phyloP scores from a whole-genome alignment of 23 tunicate genomes.

The Clavelina lepadiformis region DNA sequence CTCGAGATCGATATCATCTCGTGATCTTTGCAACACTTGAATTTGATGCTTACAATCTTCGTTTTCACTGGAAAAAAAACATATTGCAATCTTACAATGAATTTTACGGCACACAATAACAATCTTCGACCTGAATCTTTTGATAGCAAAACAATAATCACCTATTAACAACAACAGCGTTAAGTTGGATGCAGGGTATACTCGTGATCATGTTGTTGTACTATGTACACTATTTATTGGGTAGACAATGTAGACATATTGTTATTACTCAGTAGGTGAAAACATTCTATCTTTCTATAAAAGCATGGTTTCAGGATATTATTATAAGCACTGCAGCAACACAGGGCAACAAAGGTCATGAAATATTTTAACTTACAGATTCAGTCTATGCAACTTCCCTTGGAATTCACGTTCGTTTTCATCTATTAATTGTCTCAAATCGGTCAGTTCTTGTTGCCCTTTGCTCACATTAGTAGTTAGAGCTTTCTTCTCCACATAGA shows the following conservation, averaged over 20 bases:
- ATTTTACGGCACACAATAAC: too few relatives aligned
- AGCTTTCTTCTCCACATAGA: constrained; percentile 16
- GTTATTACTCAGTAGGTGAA: too few relatives aligned
- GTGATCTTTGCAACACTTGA: neutral
- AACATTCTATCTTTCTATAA: too few relatives aligned
- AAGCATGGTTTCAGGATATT: too few relatives aligned
- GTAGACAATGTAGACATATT: neutral
- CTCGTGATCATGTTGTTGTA: neutral
- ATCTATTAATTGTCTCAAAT: neutral
- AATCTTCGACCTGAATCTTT: too few relatives aligned
- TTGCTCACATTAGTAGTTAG: constrained; percentile 5
- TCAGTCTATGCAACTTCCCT: neutral
- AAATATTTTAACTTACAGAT: too few relatives aligned
- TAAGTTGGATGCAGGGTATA: neutral
- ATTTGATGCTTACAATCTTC: constrained; percentile 15
- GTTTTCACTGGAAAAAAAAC: constrained; percentile 20
- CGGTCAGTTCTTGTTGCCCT: neutral
- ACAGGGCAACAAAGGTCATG: too few relatives aligned
- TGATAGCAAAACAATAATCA: too few relatives aligned
- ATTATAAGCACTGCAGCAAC: too few relatives aligned
- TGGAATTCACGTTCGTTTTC: neutral
- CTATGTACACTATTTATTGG: neutral
- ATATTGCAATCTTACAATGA: too few relatives aligned
- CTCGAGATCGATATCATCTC: constrained; percentile 38
- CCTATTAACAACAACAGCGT: too few relatives aligned